Conservation (phyloP, 2,113 vertebrate species). For the Neofelis nebulosa region DNA sequence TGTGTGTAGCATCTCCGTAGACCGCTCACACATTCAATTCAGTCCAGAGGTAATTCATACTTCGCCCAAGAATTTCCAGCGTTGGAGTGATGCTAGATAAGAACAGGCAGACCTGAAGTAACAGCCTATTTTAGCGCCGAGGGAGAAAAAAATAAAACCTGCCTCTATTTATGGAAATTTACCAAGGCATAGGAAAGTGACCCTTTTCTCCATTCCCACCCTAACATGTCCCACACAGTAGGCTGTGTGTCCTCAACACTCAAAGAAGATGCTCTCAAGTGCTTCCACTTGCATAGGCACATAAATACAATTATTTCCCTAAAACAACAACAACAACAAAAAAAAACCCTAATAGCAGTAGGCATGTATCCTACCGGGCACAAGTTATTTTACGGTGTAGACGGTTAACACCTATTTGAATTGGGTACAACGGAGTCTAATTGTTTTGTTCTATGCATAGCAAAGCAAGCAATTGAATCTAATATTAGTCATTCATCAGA, state of each 20-base stretch:
- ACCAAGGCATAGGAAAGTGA: not conserved
- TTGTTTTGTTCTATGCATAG: slow-evolving; percentile 35
- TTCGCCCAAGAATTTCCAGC: not conserved
- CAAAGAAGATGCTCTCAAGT: not conserved
- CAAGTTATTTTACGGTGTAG: not conserved
- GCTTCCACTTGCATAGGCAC: accelerated
- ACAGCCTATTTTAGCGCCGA: not conserved
- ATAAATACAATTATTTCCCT: not conserved
- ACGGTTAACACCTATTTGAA: not conserved
- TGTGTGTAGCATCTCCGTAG: not conserved
- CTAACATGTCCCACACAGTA: not conserved
- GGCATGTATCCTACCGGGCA: not conserved
- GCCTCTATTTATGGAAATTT: not conserved
- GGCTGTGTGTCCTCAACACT: not conserved
- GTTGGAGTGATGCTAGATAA: not conserved
- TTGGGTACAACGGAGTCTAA: not conserved
- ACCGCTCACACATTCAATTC: not conserved
- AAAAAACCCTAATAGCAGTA: not conserved
- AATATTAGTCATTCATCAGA: slow-evolving; percentile 69
- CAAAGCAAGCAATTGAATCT: slow-evolving; percentile 67
- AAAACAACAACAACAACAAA: not conserved
- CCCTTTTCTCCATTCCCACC: not conserved
- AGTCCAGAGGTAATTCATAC: slow-evolving; percentile 22
- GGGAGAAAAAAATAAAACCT: not conserved
- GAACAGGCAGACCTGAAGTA: not conserved